phyloP scores from a whole-genome alignment of 2,888 invertebrate species.

The Choreutis nemorana region DNA sequence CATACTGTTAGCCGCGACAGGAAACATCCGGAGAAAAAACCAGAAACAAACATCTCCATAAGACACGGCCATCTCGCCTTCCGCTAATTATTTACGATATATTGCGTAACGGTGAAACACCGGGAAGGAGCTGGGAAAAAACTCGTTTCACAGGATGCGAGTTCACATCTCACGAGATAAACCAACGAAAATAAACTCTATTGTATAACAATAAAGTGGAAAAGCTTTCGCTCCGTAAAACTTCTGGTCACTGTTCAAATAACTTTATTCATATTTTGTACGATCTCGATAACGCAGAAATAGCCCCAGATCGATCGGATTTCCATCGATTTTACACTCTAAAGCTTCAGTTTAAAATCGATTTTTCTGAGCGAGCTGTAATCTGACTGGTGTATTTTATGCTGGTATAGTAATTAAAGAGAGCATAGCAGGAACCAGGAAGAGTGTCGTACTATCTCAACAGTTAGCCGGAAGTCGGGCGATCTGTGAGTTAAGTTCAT shows the following conservation, averaged over 20 bases:
- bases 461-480: conserved; percentile 64
- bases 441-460: conserved; percentile 66
- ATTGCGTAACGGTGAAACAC: conserved; percentile 66
- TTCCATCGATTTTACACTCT: conserved; percentile 27
- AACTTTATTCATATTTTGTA: conserved; percentile 62
- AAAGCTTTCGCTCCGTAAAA: too few species aligned
- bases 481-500: conserved; percentile 66
- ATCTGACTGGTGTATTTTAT: conserved; percentile 38
- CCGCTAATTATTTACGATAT: conserved; percentile 67
- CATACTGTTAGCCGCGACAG: conserved; percentile 40
- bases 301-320: conserved; percentile 37
- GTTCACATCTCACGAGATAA: conserved; percentile 28
- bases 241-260: conserved; percentile 53
- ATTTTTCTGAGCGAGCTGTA: conserved; percentile 15
- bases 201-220: conserved; percentile 25
- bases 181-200: conserved; percentile 28
- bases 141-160: conserved; percentile 57
- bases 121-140: conserved; percentile 61
- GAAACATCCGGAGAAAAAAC: conserved; percentile 54
- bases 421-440: conserved; percentile 65
- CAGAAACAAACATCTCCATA: conserved; percentile 56
- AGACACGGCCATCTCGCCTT: conserved; percentile 64
- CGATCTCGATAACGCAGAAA: conserved; percentile 53
- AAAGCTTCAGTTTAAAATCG: conserved; percentile 21
- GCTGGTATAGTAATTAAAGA: conserved; percentile 58